Conservation (phyloP, 2,888 invertebrate genomes). For the Gastracanthus pulcherrimus region DNA sequence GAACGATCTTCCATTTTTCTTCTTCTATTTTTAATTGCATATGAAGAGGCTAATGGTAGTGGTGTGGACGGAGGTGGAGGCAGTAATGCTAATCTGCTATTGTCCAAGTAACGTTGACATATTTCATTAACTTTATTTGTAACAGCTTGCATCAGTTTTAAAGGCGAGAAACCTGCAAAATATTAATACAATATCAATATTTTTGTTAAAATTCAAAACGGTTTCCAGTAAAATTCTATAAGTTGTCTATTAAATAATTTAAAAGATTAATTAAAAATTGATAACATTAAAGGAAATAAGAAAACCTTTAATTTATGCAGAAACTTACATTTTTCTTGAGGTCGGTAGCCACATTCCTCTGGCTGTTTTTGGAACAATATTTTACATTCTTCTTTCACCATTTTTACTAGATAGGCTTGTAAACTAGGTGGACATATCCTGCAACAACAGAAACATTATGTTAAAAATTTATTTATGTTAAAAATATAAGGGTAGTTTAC, state of each 20-base stretch:
- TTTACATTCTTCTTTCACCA: conserved; percentile 84
- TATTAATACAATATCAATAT: conserved; percentile 31
- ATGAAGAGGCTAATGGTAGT: conserved; percentile 81
- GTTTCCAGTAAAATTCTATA: conserved; percentile 9
- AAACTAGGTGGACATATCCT: conserved; percentile 86
- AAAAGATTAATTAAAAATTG: conserved; percentile 1
- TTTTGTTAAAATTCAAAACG: conserved; percentile 32
- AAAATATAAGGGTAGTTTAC: neutral
- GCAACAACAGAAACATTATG: conserved; percentile 69
- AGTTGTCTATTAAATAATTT: conserved; percentile 9
- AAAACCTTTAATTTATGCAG: no score
- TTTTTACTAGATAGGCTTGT: conserved; percentile 83
- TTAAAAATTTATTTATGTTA: neutral
- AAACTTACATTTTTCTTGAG: conserved; percentile 81
- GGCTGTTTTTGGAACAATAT: conserved; percentile 83
- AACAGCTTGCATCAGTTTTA: conserved; percentile 87
- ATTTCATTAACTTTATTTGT: conserved; percentile 86
- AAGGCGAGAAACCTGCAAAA: conserved; percentile 84
- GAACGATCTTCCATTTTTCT: conserved; percentile 96
- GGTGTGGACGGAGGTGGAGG: conserved; percentile 80
- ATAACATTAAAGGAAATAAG: conserved; percentile 33
- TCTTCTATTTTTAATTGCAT: conserved; percentile 89
- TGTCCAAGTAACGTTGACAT: conserved; percentile 85
- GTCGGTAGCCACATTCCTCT: conserved; percentile 82
- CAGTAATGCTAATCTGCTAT: conserved; percentile 83